Base-by-base conservation (phyloP, 2,797 vertebrate species). In the Hephaestus fuliginosus region DNA sequence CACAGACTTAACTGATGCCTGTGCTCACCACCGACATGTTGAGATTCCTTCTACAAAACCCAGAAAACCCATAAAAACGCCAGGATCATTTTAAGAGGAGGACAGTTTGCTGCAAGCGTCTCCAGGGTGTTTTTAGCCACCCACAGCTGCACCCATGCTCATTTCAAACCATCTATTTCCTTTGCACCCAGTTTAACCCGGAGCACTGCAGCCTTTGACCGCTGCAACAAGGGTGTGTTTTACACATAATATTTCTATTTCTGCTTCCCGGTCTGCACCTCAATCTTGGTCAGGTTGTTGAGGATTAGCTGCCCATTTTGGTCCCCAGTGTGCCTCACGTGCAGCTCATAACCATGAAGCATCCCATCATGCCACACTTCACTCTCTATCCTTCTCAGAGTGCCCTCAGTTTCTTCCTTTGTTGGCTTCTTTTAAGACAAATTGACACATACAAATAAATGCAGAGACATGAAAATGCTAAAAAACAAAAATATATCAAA, bases 171-270 rank as follows among this genome's bases (percentile, higher is more conserved):
- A 43, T 87, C 81, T 79, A 85, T 93, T 95, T 95, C 90, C 90
- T 91, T 72, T 82, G 76, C 82, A 87, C 89, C 89, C 86, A 91
- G 74, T 90, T 91, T 89, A 93, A 91, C 85, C 85, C 74, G 75
- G 52, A 64, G 63, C 78, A 57, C 82, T 82, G 36, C 82, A 92
- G 82, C 87, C 83, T 33, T 48, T 76, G 72, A 73, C 57, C 78
- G 88, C 95, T 92, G 30, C 94, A 93, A 77, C 82, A 89, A 86
- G 95, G 94, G 93, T 90, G 94, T 96, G 93, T 93, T 95, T 95
- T 91, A 90, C 89, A 89, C 90, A 89, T 91, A 90, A 90, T 93
- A 79, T 91, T 92, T 92, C 90, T 90, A 88, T 93, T 94, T 87
- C 72, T 74, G 86, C 78, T 74, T 81, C 72, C 70, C 85, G 70